A percentile compares a stretch with the other conserved stretches of the same genome.
These are phyloP conservation scores for Drosophila nikananu DNA, from an alignment of 1,140 invertebrate species.

Conservation along the genomic window DNA sequence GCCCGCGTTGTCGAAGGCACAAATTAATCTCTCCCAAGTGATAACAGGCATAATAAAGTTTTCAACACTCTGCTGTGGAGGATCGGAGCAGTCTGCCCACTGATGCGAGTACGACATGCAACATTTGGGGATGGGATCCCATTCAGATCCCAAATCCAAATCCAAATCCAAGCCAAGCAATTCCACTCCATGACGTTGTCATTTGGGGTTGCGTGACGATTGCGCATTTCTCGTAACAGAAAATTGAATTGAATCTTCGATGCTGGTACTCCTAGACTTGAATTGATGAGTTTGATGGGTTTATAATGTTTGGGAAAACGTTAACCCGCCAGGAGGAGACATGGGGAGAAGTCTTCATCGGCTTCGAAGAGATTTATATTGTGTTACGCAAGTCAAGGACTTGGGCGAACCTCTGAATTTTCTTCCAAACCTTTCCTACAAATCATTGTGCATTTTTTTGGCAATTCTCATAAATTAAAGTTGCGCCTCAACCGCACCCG, in stretches of 20 bases:
- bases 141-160: constrained; percentile 7
- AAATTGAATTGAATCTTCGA: constrained; percentile 43
- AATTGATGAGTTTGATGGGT: constrained; percentile 67
- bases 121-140: constrained; percentile 24
- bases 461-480: constrained; percentile 38
- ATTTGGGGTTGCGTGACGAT: constrained; percentile 63
- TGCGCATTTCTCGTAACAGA: constrained; percentile 41
- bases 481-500: constrained; percentile 35
- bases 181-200: constrained; percentile 59
- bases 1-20: constrained; percentile 32
- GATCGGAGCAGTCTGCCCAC: constrained; percentile 32
- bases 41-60: constrained; percentile 70
- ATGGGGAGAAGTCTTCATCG: constrained; percentile 18
- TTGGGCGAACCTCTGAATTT: constrained; percentile 16
- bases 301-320: constrained; percentile 44
- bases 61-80: constrained; percentile 52
- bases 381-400: constrained; percentile 33
- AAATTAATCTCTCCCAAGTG: constrained; percentile 61
- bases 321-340: neutral
- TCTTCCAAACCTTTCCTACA: constrained; percentile 25
- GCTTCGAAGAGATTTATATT: constrained; percentile 10
- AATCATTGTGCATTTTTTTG: constrained; percentile 24
- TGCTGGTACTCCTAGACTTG: constrained; percentile 22
- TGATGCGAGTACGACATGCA: constrained; percentile 43
- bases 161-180: constrained; percentile 19